Evolutionary conservation across 2,888 invertebrate species (phyloP), one percentile per base, ranked within the genome.

Genomic region (Ochlodes sylvanus): DNA sequence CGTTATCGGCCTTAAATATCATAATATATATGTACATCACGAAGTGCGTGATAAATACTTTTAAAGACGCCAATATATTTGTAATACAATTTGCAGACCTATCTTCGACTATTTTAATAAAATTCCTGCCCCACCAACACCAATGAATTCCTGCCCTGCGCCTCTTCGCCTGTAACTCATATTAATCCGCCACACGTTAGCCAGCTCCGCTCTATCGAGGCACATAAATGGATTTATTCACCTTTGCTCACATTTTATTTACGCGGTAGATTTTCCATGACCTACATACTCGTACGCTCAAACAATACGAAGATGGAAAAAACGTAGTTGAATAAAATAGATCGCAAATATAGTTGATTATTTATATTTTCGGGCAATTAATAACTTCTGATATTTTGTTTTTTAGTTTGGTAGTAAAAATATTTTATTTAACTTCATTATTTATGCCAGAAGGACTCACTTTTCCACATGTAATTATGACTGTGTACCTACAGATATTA

Each of bases 131-230:
- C 7, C 44, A 70, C 71, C 71, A 76, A 76, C 73, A 73, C 71
- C 70, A 74, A 76, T 76, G 72, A 78, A 80, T 78, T 77, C 74
- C 79, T 47, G 15, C 7, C 44, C n/a, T 47, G 17, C 44, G 12
- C 38, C 38, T 47, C 15, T 77, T 74, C 78, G 72, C 76, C 77
- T 79, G 81, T 84, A 83, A 82, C 79, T 82, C 78, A 80, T 79
- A 80, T 80, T 84, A 85, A 86, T 84, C 82, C 80, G 72, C 76
- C 75, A 77, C 75, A 73, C 78, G 70, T 64, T 77, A 77, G 79
- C 81, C 77, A 79, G 79, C 75, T 79, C 77, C 78, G 73, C 78
- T 77, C 64, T 66, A 69, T 63, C 61, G 42, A n/a, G n/a, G 64
- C 41, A 60, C 63, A 60, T 61, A 63, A 70, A 71, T 69, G 71